Conservation (phyloP, 2,113 vertebrate genomes). For the Aepyceros melampus region DNA sequence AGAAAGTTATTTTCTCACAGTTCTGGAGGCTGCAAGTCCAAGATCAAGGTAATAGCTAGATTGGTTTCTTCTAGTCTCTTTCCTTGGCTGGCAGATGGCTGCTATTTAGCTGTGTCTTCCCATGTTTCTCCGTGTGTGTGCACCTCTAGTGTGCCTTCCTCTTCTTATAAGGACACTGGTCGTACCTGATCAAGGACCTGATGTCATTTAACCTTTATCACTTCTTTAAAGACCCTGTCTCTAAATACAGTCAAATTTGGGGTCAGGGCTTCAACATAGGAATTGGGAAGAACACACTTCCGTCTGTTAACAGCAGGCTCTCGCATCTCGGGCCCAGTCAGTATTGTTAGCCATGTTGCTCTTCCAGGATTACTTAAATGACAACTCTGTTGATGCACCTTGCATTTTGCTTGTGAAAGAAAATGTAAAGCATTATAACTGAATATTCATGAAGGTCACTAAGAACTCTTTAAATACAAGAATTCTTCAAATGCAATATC, state of each 20-base stretch:
- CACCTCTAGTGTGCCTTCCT: background rate
- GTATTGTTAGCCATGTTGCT: background rate
- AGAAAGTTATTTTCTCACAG: background rate
- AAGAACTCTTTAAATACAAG: background rate
- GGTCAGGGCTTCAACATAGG: background rate
- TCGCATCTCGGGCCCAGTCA: background rate
- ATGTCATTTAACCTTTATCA: background rate
- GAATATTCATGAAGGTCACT: background rate
- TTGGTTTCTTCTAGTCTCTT: background rate
- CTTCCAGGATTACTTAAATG: background rate
- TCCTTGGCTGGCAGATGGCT: background rate
- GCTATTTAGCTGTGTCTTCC: background rate
- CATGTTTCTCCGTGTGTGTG: fast-evolving
- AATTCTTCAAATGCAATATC: background rate
- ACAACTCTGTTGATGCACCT: background rate
- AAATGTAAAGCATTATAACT: background rate
- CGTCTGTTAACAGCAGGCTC: background rate
- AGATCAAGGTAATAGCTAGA: background rate
- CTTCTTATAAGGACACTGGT: background rate
- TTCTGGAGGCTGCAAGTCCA: background rate
- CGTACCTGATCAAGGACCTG: background rate
- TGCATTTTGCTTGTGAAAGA: background rate
- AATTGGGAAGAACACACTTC: background rate
- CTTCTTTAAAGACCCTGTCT: background rate
- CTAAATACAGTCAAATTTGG: background rate